Percentiles rank a stretch among this genome's conserved stretches.
Evolutionary conservation across 2,888 invertebrate genomes (phyloP).

Genomic region (Crocallis elinguaria): DNA sequence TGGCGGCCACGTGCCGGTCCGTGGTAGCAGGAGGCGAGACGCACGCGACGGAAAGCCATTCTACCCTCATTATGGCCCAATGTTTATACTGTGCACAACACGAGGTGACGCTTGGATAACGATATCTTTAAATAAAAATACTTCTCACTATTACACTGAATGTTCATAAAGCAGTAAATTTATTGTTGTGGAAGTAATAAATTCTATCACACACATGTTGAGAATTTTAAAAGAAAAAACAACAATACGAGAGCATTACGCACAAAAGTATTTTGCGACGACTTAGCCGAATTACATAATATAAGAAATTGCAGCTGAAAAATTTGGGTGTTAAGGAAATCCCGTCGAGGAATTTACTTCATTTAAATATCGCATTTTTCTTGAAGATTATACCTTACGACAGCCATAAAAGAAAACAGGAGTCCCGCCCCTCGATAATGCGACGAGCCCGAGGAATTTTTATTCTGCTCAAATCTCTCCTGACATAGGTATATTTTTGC

Average conservation of each 20-base stretch:
- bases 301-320: constrained; percentile 73
- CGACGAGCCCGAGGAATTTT: constrained; percentile 82
- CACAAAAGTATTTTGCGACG: constrained; percentile 1
- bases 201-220: background rate
- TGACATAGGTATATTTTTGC: constrained; percentile 83
- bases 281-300: constrained; percentile 66
- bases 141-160: constrained; percentile 28
- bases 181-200: constrained; percentile 1
- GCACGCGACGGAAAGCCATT: constrained; percentile 54
- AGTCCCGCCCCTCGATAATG: constrained; percentile 80
- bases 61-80: constrained; percentile 63
- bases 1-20: constrained; percentile 71
- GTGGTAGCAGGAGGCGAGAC: constrained; percentile 40
- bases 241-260: background rate
- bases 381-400: constrained; percentile 85
- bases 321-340: constrained; percentile 72
- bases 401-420: constrained; percentile 85
- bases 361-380: constrained; percentile 85
- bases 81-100: constrained; percentile 72
- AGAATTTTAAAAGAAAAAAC: background rate
- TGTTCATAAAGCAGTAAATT: constrained; percentile 23
- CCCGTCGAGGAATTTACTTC: constrained; percentile 79
- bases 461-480: constrained; percentile 83
- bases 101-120: constrained; percentile 54
- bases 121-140: constrained; percentile 62